These are phyloP conservation scores for Margaritifera margaritifera DNA, from an alignment of 2,888 invertebrate species.

Conservation along the genomic window DNA sequence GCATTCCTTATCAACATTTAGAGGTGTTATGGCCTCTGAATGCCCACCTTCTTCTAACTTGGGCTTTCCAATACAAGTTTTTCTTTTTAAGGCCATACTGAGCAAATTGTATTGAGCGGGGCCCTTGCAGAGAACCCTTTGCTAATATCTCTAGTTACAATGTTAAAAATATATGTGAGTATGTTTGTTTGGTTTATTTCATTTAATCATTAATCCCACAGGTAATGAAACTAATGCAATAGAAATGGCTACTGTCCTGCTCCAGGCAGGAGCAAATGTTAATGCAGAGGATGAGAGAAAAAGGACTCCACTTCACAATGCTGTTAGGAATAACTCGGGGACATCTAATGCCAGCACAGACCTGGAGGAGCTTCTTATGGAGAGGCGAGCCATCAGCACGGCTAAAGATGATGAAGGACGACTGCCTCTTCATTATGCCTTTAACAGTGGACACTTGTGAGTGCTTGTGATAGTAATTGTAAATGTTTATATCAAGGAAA, in stretches of 20 bases:
- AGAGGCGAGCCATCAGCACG: slow-evolving; percentile 70
- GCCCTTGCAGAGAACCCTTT: background rate
- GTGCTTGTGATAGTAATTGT: no score
- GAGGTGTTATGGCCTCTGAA: no score
- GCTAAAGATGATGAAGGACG: slow-evolving; percentile 68
- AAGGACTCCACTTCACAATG: slow-evolving; percentile 74
- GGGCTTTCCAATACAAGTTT: no score
- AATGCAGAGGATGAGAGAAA: slow-evolving; percentile 55
- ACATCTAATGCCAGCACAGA: slow-evolving; percentile 73
- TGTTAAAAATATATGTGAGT: background rate
- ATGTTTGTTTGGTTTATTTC: background rate
- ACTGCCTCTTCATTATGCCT: slow-evolving; percentile 75
- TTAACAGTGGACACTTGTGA: slow-evolving; percentile 44
- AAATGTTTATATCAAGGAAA: no score
- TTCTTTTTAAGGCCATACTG: no score
- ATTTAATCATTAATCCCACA: slow-evolving; percentile 15
- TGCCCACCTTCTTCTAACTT: no score
- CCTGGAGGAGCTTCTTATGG: slow-evolving; percentile 73
- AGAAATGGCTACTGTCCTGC: slow-evolving; percentile 54
- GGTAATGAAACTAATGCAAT: slow-evolving; percentile 48
- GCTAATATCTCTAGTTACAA: background rate
- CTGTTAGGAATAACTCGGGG: slow-evolving; percentile 72
- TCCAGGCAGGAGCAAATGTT: slow-evolving; percentile 65
- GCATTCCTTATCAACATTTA: no score
- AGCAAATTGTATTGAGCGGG: no score